Conservation (phyloP, 2,797 vertebrate genomes). For the Squalus acanthias region DNA sequence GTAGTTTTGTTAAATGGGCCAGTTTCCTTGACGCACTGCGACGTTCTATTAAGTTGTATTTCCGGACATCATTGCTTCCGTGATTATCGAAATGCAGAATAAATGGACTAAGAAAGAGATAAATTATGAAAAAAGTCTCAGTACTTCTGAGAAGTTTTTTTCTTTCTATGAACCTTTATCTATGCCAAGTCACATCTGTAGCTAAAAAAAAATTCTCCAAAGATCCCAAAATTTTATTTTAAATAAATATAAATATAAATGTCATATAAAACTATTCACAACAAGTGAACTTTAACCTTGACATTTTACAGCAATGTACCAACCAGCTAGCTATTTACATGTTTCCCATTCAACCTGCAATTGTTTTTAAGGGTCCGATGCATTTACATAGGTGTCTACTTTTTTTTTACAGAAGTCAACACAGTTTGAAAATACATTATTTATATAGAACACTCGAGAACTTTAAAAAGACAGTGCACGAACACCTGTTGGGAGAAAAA, state of each 20-base stretch:
- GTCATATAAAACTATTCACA: conserved; percentile 77
- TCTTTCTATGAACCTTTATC: neutral
- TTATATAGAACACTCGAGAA: neutral
- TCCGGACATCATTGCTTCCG: neutral
- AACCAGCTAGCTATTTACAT: conserved; percentile 5
- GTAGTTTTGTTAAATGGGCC: neutral
- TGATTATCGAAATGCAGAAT: neutral
- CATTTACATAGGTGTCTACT: neutral
- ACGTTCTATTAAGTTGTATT: neutral
- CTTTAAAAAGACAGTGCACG: neutral
- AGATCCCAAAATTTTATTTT: conserved; percentile 50
- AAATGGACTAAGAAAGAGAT: neutral
- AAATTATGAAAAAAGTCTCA: too few relatives aligned
- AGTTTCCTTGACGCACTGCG: neutral
- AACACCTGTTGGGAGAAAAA: neutral
- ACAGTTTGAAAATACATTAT: conserved; percentile 11
- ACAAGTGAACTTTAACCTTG: conserved; percentile 48
- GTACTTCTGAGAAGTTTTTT: too few relatives aligned
- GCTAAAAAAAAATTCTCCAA: neutral
- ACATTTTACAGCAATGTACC: conserved; percentile 22
- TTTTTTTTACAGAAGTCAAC: conserved; percentile 4
- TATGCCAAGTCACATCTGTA: neutral
- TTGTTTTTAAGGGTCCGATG: neutral
- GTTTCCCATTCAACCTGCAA: neutral
- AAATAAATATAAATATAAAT: conserved; percentile 99